phyloP scores from a whole-genome alignment of 2,888 invertebrate genomes.

The Drosophila dives region DNA sequence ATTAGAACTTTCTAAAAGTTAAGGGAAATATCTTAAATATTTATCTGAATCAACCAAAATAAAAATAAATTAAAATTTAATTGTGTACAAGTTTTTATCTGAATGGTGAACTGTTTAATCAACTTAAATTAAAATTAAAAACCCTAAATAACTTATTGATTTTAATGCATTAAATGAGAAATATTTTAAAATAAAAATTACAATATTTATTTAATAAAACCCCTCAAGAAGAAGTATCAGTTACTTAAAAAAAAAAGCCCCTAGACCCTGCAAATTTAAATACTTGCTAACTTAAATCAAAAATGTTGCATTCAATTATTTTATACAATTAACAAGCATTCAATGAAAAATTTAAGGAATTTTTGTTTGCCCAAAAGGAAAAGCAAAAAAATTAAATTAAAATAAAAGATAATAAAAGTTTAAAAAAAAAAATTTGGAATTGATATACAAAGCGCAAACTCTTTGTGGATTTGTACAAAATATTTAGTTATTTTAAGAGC shows the following conservation, averaged over 20 bases:
- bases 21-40: not conserved
- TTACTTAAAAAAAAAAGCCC: not conserved
- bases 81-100: not conserved
- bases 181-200: not conserved
- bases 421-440: not conserved
- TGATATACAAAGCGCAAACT: slow-evolving; percentile 14
- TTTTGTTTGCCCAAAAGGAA: not conserved
- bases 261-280: not conserved
- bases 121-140: not conserved
- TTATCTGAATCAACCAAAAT: not conserved
- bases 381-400: slow-evolving; percentile 3
- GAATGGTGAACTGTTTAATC: not conserved
- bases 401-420: not conserved
- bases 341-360: slow-evolving; percentile 13
- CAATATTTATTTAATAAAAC: not conserved
- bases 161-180: not conserved
- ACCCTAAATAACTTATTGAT: not conserved
- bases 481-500: slow-evolving; percentile 26
- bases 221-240: not conserved
- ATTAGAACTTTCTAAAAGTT: not conserved
- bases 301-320: not conserved
- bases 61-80: not conserved
- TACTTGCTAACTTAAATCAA: not conserved
- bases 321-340: not conserved
- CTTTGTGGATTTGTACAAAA: slow-evolving; percentile 34